These are phyloP conservation scores for Pachyramphus minor DNA, from an alignment of 2,113 vertebrate genomes.

Conservation along the genomic window DNA sequence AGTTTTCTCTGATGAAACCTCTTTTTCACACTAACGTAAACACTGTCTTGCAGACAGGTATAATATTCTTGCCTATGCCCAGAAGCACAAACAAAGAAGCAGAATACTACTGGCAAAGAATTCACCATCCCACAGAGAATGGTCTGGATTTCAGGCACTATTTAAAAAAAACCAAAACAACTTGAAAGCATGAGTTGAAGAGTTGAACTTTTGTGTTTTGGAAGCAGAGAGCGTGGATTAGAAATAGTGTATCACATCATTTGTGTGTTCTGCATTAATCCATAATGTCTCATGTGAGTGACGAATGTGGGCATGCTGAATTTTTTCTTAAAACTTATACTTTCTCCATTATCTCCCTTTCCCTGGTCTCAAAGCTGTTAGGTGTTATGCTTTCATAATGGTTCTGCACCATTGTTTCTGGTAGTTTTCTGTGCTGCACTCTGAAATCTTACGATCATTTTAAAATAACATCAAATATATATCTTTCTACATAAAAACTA, in stretches of 20 bases:
- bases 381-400: background rate
- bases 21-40: background rate
- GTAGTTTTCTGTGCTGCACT: accelerated
- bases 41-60: background rate
- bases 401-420: background rate
- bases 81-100: background rate
- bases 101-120: background rate
- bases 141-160: background rate
- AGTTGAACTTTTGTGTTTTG: background rate
- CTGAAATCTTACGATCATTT: background rate
- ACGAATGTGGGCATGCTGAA: background rate
- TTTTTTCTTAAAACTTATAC: background rate
- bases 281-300: background rate
- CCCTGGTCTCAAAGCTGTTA: background rate
- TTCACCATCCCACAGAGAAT: background rate
- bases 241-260: background rate
- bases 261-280: background rate
- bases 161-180: background rate
- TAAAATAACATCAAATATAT: background rate
- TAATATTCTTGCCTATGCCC: background rate
- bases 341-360: background rate
- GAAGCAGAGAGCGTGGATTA: background rate
- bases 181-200: background rate
- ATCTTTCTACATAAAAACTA: background rate
- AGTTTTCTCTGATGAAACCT: background rate